A percentile compares a stretch with the other conserved stretches of the same genome.
These are phyloP conservation scores for Netelia inedita DNA, from an alignment of 2,888 invertebrate species.

Conservation along the genomic window DNA sequence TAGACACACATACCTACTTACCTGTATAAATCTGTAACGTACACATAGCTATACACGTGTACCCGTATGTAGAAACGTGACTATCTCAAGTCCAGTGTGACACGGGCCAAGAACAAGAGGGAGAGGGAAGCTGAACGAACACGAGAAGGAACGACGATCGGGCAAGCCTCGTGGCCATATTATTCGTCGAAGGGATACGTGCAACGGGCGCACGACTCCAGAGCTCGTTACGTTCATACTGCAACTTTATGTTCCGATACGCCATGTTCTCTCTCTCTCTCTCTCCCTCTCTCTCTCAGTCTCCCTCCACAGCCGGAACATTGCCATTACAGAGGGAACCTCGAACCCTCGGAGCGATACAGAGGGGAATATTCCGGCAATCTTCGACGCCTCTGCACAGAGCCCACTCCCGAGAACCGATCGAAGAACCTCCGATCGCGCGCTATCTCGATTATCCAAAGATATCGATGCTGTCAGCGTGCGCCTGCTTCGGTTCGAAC, in stretches of 20 bases:
- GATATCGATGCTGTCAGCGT: slow-evolving; percentile 54
- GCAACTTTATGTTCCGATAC: slow-evolving; percentile 21
- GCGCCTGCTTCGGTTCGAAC: slow-evolving; percentile 15
- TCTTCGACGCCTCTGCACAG: slow-evolving; percentile 24
- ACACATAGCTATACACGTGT: neutral
- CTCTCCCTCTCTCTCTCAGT: slow-evolving; percentile 8
- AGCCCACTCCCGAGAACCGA: slow-evolving; percentile 25
- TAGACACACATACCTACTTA: slow-evolving; percentile 25
- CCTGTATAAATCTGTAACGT: slow-evolving; percentile 21
- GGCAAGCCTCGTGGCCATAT: slow-evolving; percentile 10
- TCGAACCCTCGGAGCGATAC: slow-evolving; percentile 15
- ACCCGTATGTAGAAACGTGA: slow-evolving; percentile 11
- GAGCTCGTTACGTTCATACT: slow-evolving; percentile 57
- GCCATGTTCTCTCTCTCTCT: slow-evolving; percentile 21
- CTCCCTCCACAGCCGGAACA: slow-evolving; percentile 14
- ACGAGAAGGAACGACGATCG: slow-evolving; percentile 26
- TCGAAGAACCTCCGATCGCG: slow-evolving; percentile 32
- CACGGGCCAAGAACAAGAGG: slow-evolving; percentile 1
- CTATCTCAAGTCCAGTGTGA: neutral
- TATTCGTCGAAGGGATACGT: slow-evolving; percentile 29
- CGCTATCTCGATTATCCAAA: slow-evolving; percentile 58
- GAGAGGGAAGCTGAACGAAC: neutral
- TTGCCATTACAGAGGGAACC: neutral
- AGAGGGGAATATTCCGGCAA: slow-evolving; percentile 46
- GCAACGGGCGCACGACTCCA: slow-evolving; percentile 7